Percentiles rank a stretch among this genome's conserved stretches.
Conservation (phyloP, 2,797 vertebrate species). For the Ispidina lecontei region DNA sequence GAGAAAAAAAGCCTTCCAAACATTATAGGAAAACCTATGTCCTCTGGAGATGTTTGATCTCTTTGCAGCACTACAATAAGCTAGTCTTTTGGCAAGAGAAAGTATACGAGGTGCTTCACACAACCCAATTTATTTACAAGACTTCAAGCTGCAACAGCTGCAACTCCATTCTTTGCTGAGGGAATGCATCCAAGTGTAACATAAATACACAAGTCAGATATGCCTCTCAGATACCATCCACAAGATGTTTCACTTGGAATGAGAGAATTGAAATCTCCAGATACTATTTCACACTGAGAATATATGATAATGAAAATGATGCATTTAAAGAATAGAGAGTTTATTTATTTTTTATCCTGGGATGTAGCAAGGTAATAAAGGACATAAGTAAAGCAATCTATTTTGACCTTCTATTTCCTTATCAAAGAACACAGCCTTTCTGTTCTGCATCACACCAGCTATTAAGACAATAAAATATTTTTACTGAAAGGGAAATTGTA, state of each 20-base stretch:
- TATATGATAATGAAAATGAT: background rate
- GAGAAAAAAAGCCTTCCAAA: background rate
- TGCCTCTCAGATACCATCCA: background rate
- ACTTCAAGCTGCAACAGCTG: conserved; percentile 10
- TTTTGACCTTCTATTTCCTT: background rate
- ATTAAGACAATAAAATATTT: background rate
- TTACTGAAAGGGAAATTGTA: background rate
- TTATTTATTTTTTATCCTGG: background rate
- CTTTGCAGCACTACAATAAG: background rate
- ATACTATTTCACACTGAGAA: background rate
- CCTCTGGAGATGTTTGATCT: background rate
- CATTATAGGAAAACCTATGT: background rate
- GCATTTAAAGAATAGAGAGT: background rate
- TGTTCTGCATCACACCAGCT: background rate
- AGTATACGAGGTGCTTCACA: background rate
- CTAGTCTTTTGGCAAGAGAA: conserved; percentile 6
- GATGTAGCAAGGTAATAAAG: background rate
- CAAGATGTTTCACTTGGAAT: background rate
- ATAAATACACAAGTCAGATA: background rate
- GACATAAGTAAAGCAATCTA: background rate
- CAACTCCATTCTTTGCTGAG: background rate
- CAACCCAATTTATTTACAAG: conserved; percentile 6
- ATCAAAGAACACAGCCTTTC: background rate
- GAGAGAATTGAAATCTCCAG: background rate
- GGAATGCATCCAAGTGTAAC: background rate